Percentiles rank a stretch among this genome's conserved stretches.
Conservation (phyloP, 2,797 vertebrate species). For the Mycteria americana region DNA sequence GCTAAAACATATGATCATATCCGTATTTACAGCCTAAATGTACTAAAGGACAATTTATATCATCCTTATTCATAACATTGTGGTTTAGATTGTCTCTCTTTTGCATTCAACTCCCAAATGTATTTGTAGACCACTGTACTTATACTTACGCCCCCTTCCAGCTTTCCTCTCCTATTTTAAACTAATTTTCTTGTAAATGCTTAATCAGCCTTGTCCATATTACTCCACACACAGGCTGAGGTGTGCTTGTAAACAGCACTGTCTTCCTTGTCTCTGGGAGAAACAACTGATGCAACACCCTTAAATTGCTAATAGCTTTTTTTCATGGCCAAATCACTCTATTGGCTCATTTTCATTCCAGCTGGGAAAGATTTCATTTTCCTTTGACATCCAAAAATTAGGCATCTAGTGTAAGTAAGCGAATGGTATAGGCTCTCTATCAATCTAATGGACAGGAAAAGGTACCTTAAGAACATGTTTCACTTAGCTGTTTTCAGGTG, state of each 20-base stretch:
- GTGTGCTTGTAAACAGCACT: not conserved
- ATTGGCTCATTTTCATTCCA: not conserved
- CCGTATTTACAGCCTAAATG: constrained; percentile 12
- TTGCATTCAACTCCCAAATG: not conserved
- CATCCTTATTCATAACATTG: not conserved
- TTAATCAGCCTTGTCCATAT: not conserved
- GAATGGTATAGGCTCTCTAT: not conserved
- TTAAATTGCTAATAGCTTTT: not conserved
- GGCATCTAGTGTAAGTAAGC: not conserved
- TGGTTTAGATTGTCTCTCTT: not conserved
- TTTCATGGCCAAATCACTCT: not conserved
- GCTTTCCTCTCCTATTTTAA: constrained; percentile 8
- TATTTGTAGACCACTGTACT: not conserved
- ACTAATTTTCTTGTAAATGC: not conserved
- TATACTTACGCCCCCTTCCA: not conserved
- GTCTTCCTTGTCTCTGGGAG: not conserved
- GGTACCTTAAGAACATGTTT: not conserved
- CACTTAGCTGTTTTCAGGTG: not conserved
- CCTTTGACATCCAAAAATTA: not conserved
- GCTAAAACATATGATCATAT: constrained; percentile 42
- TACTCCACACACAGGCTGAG: not conserved
- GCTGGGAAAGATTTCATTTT: not conserved
- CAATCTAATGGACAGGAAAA: not conserved
- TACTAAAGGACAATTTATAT: not conserved
- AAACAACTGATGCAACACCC: not conserved